These are phyloP conservation scores for Chymomyza fuscimana DNA, from an alignment of 2,888 invertebrate species.

Conservation along the genomic window DNA sequence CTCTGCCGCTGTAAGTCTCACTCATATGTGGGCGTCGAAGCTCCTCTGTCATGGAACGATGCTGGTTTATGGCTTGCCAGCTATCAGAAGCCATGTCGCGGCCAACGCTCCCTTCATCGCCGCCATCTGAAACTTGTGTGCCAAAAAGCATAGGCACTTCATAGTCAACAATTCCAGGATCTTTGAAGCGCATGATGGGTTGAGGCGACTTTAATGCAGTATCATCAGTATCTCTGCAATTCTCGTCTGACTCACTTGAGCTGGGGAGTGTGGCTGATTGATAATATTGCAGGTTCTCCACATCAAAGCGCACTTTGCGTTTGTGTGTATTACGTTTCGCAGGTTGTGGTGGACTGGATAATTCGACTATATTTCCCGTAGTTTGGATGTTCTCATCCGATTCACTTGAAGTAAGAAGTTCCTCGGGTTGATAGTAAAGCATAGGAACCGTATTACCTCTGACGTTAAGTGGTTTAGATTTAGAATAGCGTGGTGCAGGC, in stretches of 20 bases:
- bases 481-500: constrained; percentile 44
- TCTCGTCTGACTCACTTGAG: constrained; percentile 45
- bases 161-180: constrained; percentile 15
- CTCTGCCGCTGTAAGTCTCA: neutral
- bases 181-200: constrained; percentile 51
- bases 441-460: constrained; percentile 49
- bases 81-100: constrained; percentile 69
- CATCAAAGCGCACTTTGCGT: constrained; percentile 69
- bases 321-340: constrained; percentile 48
- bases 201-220: constrained; percentile 35
- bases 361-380: neutral
- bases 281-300: constrained; percentile 61
- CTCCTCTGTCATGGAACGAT: constrained; percentile 79
- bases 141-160: constrained; percentile 60
- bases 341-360: constrained; percentile 38
- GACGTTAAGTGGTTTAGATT: constrained; percentile 50
- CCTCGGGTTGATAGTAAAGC: constrained; percentile 50
- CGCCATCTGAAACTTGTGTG: constrained; percentile 60
- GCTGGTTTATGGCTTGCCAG: constrained; percentile 82
- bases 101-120: constrained; percentile 48
- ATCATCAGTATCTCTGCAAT: constrained; percentile 26
- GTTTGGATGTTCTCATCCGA: constrained; percentile 21
- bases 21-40: constrained; percentile 31
- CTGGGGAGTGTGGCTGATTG: constrained; percentile 51
- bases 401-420: constrained; percentile 53